Evolutionary conservation across 2,888 invertebrate genomes (phyloP).

Genomic region (Drosophila lutescens): DNA sequence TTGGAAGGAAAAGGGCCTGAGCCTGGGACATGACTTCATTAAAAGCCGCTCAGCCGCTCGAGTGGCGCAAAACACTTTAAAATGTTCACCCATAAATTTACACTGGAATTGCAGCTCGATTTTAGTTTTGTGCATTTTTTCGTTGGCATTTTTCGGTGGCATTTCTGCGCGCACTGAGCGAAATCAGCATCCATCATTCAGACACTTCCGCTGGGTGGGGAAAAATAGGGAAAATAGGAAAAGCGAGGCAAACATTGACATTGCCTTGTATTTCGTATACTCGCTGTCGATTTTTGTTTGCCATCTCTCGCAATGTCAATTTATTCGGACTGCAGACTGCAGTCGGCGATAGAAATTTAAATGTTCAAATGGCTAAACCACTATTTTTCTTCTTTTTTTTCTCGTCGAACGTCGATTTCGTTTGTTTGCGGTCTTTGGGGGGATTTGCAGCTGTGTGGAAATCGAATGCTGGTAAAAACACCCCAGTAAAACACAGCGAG

Average conservation of each 20-base stretch:
- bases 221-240: background rate
- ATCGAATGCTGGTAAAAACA: slow-evolving; percentile 17
- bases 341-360: slow-evolving; percentile 71
- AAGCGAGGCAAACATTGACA: slow-evolving; percentile 34
- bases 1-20: slow-evolving; percentile 40
- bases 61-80: slow-evolving; percentile 38
- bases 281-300: slow-evolving; percentile 49
- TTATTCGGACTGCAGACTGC: slow-evolving; percentile 55
- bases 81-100: slow-evolving; percentile 25
- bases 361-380: slow-evolving; percentile 51
- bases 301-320: slow-evolving; percentile 59
- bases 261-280: slow-evolving; percentile 24
- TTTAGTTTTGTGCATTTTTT: slow-evolving; percentile 10
- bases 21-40: slow-evolving; percentile 52
- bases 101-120: slow-evolving; percentile 12
- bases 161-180: slow-evolving; percentile 23
- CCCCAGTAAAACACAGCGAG: slow-evolving; percentile 19
- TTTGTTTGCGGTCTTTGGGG: slow-evolving; percentile 47
- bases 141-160: background rate
- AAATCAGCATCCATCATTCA: slow-evolving; percentile 66
- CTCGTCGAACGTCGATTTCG: slow-evolving; percentile 13
- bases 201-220: slow-evolving; percentile 16
- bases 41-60: slow-evolving; percentile 41
- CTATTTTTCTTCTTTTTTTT: slow-evolving; percentile 5
- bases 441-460: slow-evolving; percentile 26